Base-by-base conservation (phyloP, 1,140 invertebrate genomes). In the Idris sp. region DNA sequence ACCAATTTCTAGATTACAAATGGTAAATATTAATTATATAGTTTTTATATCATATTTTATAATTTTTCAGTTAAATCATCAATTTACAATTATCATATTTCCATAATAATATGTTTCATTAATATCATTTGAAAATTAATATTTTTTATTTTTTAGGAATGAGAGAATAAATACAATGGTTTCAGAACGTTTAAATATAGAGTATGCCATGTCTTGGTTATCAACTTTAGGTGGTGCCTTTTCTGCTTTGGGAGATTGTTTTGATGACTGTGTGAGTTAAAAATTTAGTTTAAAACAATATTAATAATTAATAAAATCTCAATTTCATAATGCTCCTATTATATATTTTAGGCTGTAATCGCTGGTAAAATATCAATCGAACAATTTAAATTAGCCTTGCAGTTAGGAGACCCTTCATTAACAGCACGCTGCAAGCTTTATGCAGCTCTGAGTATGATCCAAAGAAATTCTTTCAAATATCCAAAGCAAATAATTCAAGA, bases 221-320 rank as follows among this genome's bases (percentile, higher is more conserved):
- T 98, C 96, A n/a, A 98, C 97, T 1, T 88, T 99, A 8, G 97
- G 97, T 40, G 97, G 97, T 33, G 97, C 95, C 3, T 98, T 95
- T 87, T 98, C 97, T 13, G 93, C 96, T 5, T 88, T 98, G 38
- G 97, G 97, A 10, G 97, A 98, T 81, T 90, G 94, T 72, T 93
- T 93, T 86, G 79, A 87, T 43, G 85, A 92, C 79, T 97, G 92
- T 90, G 95, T 96, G 91, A 91, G 92, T 79, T 26, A 38, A 22
- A 2, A 22, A 4, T 22, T 22, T 22, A 22, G 6, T 22, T 22
- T 22, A 22, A 22, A 22, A 22, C 19, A 22, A 2, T 22, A 4
- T 22, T 6, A 22, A 22, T 22, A 22, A 22, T 22, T 40, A 54
- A 41, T 25, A 35, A 33, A 53, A 56, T 38, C 10, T 35, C 22